Evolutionary conservation across 2,797 vertebrate genomes (phyloP), one percentile per base, ranked within the genome.

Genomic region (Okamejei kenojei): DNA sequence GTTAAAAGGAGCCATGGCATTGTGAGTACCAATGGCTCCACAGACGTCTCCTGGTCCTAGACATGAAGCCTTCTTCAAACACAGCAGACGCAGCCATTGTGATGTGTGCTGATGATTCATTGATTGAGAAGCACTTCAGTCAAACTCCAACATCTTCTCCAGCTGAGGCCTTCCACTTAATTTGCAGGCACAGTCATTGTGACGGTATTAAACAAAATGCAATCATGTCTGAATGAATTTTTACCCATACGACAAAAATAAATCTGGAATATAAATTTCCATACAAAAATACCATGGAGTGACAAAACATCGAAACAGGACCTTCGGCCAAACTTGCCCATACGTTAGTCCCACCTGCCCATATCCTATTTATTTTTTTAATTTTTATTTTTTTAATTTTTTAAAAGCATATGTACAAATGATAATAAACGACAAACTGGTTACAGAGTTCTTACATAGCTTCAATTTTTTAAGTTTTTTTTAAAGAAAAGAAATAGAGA

Each of bases 111-210:
- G 84, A 88, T 68, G 84, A 88, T 68, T 88, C 84, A 88, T 35
- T 88, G 61, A 65, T n/a, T 88, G 29, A 88, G 84, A 19, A 88
- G 63, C 84, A 88, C 84, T 88, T 68, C 17, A 68, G 84, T 88
- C 15, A 68, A 88, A 68, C 65, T 68, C n/a, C 9, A 68, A 68
- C 84, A 88, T 88, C 84, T 88, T 88, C 84, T 68, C 84, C 84
- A 88, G 84, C 84, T 88, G 84, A 88, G 84, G 17, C 84, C 63
- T 7, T 35, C 15, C 61, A 88, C 84, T 88, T 68, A 32, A 68
- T 88, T 88, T 88, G 35, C 29, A 88, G 61, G 61, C 61, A 7
- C 29, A 35, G 32, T 65, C n/a, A 17, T 68, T 35, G 9, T 68
- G 29, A 17, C 0, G 65, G n/a, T 63, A 88, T 88, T 88, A 88